Conservation (phyloP, 2,113 vertebrate species). For the Edolisoma coerulescens region DNA sequence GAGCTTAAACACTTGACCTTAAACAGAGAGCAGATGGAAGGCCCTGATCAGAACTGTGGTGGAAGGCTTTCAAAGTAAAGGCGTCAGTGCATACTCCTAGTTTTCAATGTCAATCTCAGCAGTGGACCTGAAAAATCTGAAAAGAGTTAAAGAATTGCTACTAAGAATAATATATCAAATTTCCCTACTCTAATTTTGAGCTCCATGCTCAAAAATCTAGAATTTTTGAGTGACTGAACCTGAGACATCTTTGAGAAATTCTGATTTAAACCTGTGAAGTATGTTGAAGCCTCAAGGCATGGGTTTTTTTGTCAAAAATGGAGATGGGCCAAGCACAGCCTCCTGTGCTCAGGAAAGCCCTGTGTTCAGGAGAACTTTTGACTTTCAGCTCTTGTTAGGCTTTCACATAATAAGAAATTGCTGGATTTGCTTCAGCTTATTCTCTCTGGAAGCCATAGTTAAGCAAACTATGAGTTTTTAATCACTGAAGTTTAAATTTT, state of each 20-base stretch:
- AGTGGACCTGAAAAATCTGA: neutral
- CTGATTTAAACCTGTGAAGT: neutral
- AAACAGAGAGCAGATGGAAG: neutral
- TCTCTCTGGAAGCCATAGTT: neutral
- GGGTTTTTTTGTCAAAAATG: neutral
- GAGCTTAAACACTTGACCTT: neutral
- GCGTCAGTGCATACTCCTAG: neutral
- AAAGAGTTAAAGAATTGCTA: neutral
- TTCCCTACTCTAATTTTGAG: neutral
- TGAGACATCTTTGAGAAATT: neutral
- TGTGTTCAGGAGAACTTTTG: neutral
- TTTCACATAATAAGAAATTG: neutral
- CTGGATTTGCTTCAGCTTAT: neutral
- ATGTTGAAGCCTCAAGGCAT: neutral
- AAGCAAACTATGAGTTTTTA: neutral
- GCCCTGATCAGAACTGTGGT: neutral
- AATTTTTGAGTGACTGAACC: neutral
- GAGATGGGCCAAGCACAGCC: neutral
- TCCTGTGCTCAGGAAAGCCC: neutral
- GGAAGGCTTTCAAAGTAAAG: neutral
- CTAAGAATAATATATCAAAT: neutral
- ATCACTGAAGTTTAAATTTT: neutral
- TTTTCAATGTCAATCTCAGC: neutral
- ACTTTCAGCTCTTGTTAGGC: neutral
- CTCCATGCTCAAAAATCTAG: neutral